Conservation (phyloP, 2,888 invertebrate species). For the Trichopoda pennipes region DNA sequence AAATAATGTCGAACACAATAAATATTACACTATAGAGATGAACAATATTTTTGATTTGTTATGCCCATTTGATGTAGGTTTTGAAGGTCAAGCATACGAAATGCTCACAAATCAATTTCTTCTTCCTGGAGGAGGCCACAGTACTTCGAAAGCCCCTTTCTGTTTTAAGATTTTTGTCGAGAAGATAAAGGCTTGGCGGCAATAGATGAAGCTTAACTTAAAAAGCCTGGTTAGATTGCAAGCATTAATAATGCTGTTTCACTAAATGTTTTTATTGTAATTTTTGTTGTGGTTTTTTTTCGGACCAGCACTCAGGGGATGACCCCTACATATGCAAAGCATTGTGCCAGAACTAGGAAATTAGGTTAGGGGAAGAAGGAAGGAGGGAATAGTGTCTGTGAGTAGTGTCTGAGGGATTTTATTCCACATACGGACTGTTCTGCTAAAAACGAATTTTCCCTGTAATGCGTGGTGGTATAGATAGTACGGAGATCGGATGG, state of each 20-base stretch:
- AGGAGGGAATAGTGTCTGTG: too few relatives aligned
- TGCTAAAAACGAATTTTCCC: too few relatives aligned
- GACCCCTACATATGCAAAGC: too few relatives aligned
- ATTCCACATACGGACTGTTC: too few relatives aligned
- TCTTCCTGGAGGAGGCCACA: constrained; percentile 73
- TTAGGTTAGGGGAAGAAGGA: too few relatives aligned
- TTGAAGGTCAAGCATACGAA: constrained; percentile 71
- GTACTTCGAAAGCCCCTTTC: constrained; percentile 72
- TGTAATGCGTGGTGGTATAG: too few relatives aligned
- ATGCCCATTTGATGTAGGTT: constrained; percentile 74
- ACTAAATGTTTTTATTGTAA: constrained; percentile 23
- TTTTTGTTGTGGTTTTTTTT: too few relatives aligned
- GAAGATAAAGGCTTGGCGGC: constrained; percentile 42
- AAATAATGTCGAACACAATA: constrained; percentile 36
- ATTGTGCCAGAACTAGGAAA: too few relatives aligned
- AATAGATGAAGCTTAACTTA: constrained; percentile 53
- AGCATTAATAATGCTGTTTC: too few relatives aligned
- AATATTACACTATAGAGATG: constrained; percentile 37
- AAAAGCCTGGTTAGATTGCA: constrained; percentile 32
- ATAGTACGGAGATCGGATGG: too few relatives aligned
- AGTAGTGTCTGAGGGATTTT: too few relatives aligned
- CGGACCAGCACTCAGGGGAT: too few relatives aligned
- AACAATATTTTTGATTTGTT: constrained; percentile 70
- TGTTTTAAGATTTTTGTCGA: constrained; percentile 44
- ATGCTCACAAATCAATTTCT: constrained; percentile 74